A percentile compares a stretch with the other conserved stretches of the same genome.
Evolutionary conservation across 2,888 invertebrate genomes (phyloP).

Genomic region (Drosophila paranaensis): DNA sequence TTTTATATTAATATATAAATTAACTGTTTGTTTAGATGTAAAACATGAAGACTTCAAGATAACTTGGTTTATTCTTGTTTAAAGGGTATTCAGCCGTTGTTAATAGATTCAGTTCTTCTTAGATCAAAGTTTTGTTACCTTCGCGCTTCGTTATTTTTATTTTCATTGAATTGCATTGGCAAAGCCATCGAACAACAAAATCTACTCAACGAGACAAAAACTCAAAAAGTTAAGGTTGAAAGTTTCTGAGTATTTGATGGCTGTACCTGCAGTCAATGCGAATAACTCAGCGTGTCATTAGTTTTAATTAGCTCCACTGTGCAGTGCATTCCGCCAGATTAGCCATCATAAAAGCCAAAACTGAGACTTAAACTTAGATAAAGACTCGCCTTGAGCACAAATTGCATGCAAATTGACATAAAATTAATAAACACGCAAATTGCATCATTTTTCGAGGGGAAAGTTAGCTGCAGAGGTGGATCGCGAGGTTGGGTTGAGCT

Average conservation of each 20-base stretch:
- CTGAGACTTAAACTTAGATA: conserved; percentile 36
- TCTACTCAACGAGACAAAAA: conserved; percentile 58
- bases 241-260: conserved; percentile 8
- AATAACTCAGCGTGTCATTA: conserved; percentile 57
- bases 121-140: conserved; percentile 52
- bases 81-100: conserved; percentile 5
- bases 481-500: not conserved
- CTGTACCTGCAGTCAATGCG: conserved; percentile 27
- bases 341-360: conserved; percentile 50
- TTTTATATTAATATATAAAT: too few relatives aligned
- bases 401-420: conserved; percentile 79
- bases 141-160: conserved; percentile 39
- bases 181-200: conserved; percentile 67
- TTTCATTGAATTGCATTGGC: conserved; percentile 65
- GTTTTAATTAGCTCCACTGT: conserved; percentile 64
- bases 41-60: too few relatives aligned
- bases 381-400: conserved; percentile 64
- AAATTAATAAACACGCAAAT: conserved; percentile 78
- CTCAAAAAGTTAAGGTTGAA: conserved; percentile 28
- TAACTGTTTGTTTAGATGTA: too few relatives aligned
- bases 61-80: not conserved
- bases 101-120: not conserved
- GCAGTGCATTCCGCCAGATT: conserved; percentile 56
- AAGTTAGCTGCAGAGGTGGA: not conserved
- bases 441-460: conserved; percentile 44